Evolutionary conservation across 2,113 vertebrate genomes (phyloP).

Genomic region (Amazona guildingii): DNA sequence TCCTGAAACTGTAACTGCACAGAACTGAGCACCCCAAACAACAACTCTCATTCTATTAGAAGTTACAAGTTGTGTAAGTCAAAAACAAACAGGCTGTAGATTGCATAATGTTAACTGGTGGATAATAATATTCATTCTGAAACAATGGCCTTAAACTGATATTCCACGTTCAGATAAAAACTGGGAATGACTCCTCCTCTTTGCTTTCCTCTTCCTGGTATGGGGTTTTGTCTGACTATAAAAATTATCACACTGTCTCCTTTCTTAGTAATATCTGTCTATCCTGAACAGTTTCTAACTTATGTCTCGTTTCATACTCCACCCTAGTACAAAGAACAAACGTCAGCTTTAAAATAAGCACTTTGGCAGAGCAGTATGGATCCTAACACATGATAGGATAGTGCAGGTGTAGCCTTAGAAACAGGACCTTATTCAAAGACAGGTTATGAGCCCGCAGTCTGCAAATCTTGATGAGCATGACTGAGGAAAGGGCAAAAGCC

Average conservation of each 20-base stretch:
- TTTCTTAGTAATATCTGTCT: not conserved
- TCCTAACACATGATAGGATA: not conserved
- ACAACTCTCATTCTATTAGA: not conserved
- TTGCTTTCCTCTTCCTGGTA: not conserved
- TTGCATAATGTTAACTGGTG: not conserved
- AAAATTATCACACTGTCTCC: not conserved
- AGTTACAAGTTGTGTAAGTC: not conserved
- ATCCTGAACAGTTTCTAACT: not conserved
- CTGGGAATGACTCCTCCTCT: not conserved
- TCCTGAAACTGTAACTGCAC: not conserved
- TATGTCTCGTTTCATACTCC: rapidly evolving
- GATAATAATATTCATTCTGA: not conserved
- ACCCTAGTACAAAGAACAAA: not conserved
- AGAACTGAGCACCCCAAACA: not conserved
- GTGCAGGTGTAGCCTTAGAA: not conserved
- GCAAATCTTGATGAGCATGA: not conserved
- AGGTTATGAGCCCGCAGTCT: not conserved
- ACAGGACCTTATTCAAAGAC: not conserved
- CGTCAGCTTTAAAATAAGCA: not conserved
- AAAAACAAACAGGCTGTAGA: not conserved
- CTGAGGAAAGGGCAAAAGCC: not conserved
- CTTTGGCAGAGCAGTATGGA: not conserved
- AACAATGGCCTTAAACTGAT: not conserved
- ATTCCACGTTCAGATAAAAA: not conserved
- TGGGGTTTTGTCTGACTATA: not conserved